Conservation (phyloP, 2,797 vertebrate genomes). For the Poeciliopsis gracilis region DNA sequence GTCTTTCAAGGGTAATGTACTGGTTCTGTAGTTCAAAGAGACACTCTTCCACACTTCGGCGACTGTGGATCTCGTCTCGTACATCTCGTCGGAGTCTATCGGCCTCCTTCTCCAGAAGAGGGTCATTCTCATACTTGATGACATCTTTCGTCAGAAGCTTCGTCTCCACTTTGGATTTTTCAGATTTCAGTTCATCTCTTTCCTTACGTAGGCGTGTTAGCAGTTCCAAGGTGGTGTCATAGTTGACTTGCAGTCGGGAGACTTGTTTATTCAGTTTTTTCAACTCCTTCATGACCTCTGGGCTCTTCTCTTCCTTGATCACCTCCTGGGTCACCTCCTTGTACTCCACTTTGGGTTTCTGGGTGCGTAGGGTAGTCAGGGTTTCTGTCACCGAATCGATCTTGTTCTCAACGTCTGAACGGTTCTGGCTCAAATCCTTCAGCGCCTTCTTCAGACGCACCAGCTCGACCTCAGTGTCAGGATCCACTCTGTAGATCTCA, state of each 20-base stretch:
- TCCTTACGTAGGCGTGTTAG: constrained; percentile 85
- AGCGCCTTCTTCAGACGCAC: constrained; percentile 84
- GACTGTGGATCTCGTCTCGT: constrained; percentile 83
- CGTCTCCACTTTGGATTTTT: constrained; percentile 91
- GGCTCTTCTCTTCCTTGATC: constrained; percentile 90
- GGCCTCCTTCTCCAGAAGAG: constrained; percentile 90
- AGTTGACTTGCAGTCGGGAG: constrained; percentile 83
- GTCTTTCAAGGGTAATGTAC: constrained; percentile 87
- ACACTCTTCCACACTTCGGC: constrained; percentile 84
- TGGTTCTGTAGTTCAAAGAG: constrained; percentile 91
- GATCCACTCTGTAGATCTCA: constrained; percentile 90
- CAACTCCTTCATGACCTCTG: constrained; percentile 89
- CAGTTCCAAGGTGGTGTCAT: constrained; percentile 81
- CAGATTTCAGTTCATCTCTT: constrained; percentile 86
- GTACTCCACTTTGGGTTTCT: constrained; percentile 90
- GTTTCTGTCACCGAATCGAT: constrained; percentile 72
- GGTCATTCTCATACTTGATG: constrained; percentile 90
- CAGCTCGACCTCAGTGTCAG: constrained; percentile 87
- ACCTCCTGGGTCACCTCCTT: constrained; percentile 90
- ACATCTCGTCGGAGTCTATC: constrained; percentile 87
- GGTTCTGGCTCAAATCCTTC: constrained; percentile 75
- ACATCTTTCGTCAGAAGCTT: constrained; percentile 88
- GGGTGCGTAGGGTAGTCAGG: constrained; percentile 80
- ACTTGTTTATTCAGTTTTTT: constrained; percentile 88
- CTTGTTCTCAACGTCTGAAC: constrained; percentile 77